Evolutionary conservation across 1,140 invertebrate genomes (phyloP), one percentile per base, ranked within the genome.

Genomic region (Caenorhabditis elegans): DNA sequence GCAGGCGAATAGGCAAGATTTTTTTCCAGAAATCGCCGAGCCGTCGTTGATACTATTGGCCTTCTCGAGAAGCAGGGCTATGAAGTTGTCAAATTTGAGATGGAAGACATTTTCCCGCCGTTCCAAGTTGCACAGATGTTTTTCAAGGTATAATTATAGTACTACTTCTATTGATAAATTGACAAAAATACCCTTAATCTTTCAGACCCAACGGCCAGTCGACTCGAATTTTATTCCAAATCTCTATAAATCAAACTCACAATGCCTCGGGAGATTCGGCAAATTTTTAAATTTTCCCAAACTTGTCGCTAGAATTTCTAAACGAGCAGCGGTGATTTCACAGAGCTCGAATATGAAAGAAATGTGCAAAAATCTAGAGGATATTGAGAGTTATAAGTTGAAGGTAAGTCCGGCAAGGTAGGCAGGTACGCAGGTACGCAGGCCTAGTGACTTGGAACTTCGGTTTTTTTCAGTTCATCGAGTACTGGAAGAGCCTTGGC

Each of bases 11-110:
- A n/a, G n/a, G n/a, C n/a, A n/a, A n/a, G n/a, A n/a, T n/a, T n/a
- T n/a, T n/a, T 48, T 48, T 60, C n/a, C 28, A 60, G 53, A 60
- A 60, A 60, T 31, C 53, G 49, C 13, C 86, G 88, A 15, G 85
- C 81, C 10, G 88, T 89, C 3, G 15, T 65, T 1, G 88, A 89
- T 15, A 89, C 85, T 11, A 82, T 89, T 15, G 76, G 85, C 13
- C 87, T 80, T 47, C 76, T 89, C 53, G 76, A 84, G 46, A 53
- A 60, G 17, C 70, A 51, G 13, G 88, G 88, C 2, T 85, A 90
- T 80, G 83, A 86, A 55, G 13, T 89, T 36, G 79, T 90, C 17
- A 78, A 22, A 49, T 89, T 90, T 55, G 31, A 79, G 13, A 55
- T 89, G 31, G 89, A 89, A n/a, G 65, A 86, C 26, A 82, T 88